Evolutionary conservation across 1,140 invertebrate species (phyloP).

Genomic region (Drosophila tani): DNA sequence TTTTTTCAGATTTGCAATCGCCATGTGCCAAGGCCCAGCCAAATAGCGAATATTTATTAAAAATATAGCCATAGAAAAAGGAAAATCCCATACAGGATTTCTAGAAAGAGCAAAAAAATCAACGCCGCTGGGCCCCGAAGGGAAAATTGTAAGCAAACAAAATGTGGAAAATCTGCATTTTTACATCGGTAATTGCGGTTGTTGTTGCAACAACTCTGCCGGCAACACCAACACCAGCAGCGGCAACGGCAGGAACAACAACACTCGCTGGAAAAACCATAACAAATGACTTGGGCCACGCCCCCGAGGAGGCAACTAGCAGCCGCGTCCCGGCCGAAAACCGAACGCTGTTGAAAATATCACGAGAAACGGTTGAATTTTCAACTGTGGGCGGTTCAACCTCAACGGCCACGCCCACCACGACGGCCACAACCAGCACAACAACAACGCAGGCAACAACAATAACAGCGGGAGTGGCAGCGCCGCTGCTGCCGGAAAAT

Average conservation of each 20-base stretch:
- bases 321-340: conserved; percentile 27
- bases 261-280: conserved; percentile 27
- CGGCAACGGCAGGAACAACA: conserved; percentile 7
- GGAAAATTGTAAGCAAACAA: conserved; percentile 34
- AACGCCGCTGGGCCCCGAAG: conserved; percentile 5
- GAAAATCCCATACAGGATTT: neutral
- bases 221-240: conserved; percentile 12
- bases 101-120: neutral
- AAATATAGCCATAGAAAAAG: conserved; percentile 20
- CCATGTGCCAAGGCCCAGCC: conserved; percentile 38
- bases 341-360: conserved; percentile 36
- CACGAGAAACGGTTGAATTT: conserved; percentile 18
- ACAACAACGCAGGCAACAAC: conserved; percentile 59
- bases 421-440: conserved; percentile 69
- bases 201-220: conserved; percentile 31
- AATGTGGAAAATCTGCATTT: conserved; percentile 79
- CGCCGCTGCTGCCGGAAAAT: conserved; percentile 5
- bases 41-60: conserved; percentile 25
- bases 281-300: conserved; percentile 69
- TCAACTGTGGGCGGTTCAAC: conserved; percentile 47
- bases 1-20: conserved; percentile 37
- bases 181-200: conserved; percentile 73
- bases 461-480: neutral
- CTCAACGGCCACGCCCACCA: conserved; percentile 76
- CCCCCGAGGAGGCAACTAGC: conserved; percentile 32